Evolutionary conservation across 2,113 vertebrate species (phyloP).

Genomic region (Guaruba guarouba): DNA sequence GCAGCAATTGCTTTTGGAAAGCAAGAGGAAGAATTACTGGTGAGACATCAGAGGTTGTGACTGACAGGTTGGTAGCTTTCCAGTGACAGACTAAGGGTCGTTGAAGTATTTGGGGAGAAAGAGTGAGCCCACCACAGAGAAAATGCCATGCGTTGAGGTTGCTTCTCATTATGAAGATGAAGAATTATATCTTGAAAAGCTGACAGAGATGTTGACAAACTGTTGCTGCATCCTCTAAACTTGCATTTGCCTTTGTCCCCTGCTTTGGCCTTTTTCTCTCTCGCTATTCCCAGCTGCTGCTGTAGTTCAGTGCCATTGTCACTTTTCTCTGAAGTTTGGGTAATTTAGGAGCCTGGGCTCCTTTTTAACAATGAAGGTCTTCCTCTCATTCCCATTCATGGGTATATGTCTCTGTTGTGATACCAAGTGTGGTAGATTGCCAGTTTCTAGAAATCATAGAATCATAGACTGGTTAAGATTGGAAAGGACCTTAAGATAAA

Average conservation of each 20-base stretch:
- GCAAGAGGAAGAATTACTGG: slow-evolving; percentile 36
- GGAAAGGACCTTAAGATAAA: not conserved
- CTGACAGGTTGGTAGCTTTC: slow-evolving; percentile 60
- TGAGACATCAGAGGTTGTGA: slow-evolving; percentile 38
- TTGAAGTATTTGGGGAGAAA: slow-evolving; percentile 47
- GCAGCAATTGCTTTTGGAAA: slow-evolving; percentile 44
- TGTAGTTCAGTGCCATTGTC: not conserved
- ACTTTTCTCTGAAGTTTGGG: not conserved
- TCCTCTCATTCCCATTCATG: not conserved
- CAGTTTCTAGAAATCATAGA: not conserved
- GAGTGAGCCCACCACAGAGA: slow-evolving; percentile 34
- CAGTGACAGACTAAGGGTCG: slow-evolving; percentile 37
- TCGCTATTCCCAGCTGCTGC: not conserved
- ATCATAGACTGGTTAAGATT: not conserved
- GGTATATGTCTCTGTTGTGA: not conserved
- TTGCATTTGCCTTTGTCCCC: not conserved
- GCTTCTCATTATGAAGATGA: slow-evolving; percentile 38
- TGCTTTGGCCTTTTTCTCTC: not conserved
- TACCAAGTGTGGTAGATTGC: not conserved
- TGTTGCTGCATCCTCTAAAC: slow-evolving; percentile 20
- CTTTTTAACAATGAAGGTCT: not conserved
- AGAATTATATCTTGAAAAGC: slow-evolving; percentile 40
- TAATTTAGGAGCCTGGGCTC: not conserved
- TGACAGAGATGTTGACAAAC: slow-evolving; percentile 43
- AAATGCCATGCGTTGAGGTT: slow-evolving; percentile 8